phyloP scores from a whole-genome alignment of 1,140 invertebrate species.

The Drosophila setifemur region DNA sequence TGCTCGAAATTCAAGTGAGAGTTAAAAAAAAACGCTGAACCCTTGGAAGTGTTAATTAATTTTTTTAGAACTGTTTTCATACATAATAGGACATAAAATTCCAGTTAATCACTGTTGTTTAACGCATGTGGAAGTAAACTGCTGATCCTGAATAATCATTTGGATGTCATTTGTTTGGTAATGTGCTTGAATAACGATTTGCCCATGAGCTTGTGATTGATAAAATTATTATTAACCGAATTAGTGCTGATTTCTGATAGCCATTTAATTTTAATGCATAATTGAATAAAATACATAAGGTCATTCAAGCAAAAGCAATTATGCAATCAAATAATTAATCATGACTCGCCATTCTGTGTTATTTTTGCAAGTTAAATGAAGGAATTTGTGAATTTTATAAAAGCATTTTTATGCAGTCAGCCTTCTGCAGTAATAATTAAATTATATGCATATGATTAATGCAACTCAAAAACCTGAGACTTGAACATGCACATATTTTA shows the following conservation, averaged over 20 bases:
- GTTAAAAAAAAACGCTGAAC: not conserved
- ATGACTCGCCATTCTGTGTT: not conserved
- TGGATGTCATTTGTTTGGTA: not conserved
- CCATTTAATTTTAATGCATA: slow-evolving; percentile 14
- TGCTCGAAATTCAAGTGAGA: not conserved
- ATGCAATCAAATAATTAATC: not conserved
- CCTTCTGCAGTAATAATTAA: no score
- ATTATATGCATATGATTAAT: no score
- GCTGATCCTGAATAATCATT: no score
- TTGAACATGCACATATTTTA: no score
- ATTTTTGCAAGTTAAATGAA: not conserved
- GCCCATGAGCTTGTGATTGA: not conserved
- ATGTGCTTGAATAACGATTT: not conserved
- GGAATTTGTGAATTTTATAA: no score
- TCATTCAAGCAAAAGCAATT: not conserved
- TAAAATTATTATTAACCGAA: not conserved
- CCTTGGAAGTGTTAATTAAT: no score
- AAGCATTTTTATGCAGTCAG: no score
- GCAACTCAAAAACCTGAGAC: no score
- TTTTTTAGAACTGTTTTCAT: no score
- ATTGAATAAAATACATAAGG: not conserved
- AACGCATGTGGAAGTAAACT: no score
- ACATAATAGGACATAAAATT: no score
- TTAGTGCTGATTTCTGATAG: not conserved
- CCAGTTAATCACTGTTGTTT: no score